Percentiles rank a stretch among this genome's conserved stretches.
Conservation (phyloP, 35 echinoderm and acorn worm species). For the Apostichopus japonicus region DNA sequence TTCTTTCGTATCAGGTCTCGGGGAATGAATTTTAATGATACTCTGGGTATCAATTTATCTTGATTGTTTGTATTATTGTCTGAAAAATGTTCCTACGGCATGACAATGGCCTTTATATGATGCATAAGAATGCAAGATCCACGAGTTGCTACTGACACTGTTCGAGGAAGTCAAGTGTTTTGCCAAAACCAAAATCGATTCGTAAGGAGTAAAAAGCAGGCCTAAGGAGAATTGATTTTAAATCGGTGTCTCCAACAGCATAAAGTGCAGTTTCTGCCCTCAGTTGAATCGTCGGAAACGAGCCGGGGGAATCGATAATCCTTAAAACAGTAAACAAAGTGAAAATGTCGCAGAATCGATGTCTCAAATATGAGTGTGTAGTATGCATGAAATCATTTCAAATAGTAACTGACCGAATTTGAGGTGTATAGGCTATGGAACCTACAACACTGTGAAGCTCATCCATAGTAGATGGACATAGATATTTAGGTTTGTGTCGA, state of each 20-base stretch:
- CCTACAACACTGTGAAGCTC: background rate
- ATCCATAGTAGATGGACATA: background rate
- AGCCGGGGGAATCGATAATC: slow-evolving; percentile 38
- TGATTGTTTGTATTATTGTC: background rate
- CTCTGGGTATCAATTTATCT: background rate
- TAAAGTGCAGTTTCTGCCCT: slow-evolving; percentile 36
- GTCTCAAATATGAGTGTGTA: slow-evolving; percentile 27
- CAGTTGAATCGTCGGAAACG: slow-evolving; percentile 31
- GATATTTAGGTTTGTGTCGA: background rate
- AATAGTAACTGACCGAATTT: slow-evolving; percentile 43
- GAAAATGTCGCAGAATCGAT: slow-evolving; percentile 50
- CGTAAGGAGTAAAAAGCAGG: slow-evolving; percentile 40
- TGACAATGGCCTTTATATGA: background rate
- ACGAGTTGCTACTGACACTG: slow-evolving; percentile 34
- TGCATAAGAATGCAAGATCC: slow-evolving; percentile 9
- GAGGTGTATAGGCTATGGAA: background rate
- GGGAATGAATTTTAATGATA: background rate
- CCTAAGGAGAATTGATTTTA: slow-evolving; percentile 56
- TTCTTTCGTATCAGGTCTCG: background rate
- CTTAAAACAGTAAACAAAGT: slow-evolving; percentile 42
- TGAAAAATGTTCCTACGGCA: background rate
- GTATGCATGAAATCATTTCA: slow-evolving; percentile 12
- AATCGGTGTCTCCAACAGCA: slow-evolving; percentile 54
- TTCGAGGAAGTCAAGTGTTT: slow-evolving; percentile 51
- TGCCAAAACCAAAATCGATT: slow-evolving; percentile 53